Evolutionary conservation across 2,888 invertebrate species (phyloP), one percentile per base, ranked within the genome.

Genomic region (Helleia helle): DNA sequence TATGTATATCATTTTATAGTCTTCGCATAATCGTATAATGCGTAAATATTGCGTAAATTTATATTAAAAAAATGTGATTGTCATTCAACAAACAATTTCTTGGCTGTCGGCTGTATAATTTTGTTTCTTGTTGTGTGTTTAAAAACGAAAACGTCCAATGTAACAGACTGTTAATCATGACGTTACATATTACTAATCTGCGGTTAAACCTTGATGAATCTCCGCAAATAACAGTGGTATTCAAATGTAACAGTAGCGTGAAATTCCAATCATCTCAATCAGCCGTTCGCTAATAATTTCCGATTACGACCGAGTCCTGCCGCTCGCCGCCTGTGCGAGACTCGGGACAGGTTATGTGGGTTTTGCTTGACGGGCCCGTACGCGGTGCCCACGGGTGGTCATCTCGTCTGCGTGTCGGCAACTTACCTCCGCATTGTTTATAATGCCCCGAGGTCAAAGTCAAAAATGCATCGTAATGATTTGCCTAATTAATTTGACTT

Each of bases 281-380:
- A 72, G 64, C 61, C 61, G 68, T 72, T 69, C 63, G 36, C 30
- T 36, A 41, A 69, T 63, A 71, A 72, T 76, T 74, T 77, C 74
- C 68, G 72, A 74, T 75, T 74, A 71, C 61, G 56, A 25, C 65
- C 70, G 62, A 70, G 64, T 63, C 65, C 53, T 49, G 56, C 55
- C 51, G 47, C 52, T 55, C 4, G 3, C 18, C 22, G 22, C 22
- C n/a, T n/a, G n/a, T n/a, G n/a, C n/a, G n/a, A n/a, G 22, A 22
- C 5, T 52, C 46, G 55, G 58, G 69, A 72, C 73, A 65, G 73
- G 76, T 76, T 76, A 62, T 62, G 67, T 71, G 57, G 65, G 67
- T 69, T 65, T 56, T 47, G 47, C 58, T 41, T 57, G 56, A 47
- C 55, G 56, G 48, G 54, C 59, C 56, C 52, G 53, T 54, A 50